Conservation (phyloP, 92 coral and sea anemone genomes). For the Diadumene lineata region DNA sequence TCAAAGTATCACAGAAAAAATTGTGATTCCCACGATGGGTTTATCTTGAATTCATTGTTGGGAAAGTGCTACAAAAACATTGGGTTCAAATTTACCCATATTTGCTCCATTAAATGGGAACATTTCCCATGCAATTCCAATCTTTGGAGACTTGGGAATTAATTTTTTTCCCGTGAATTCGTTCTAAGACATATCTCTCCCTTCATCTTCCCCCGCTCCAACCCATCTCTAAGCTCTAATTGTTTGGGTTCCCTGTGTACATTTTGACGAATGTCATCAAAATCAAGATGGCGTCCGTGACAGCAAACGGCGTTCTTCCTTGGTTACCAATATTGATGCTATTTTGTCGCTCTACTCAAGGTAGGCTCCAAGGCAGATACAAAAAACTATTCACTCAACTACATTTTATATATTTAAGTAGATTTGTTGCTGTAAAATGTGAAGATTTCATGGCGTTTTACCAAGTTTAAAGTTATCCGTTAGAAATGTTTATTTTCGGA, state of each 20-base stretch:
- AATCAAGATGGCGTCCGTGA: constrained; percentile 27
- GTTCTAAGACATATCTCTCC: too few relatives aligned
- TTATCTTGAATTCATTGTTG: too few relatives aligned
- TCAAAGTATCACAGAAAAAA: too few relatives aligned
- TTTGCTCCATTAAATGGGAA: too few relatives aligned
- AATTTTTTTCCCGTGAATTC: too few relatives aligned
- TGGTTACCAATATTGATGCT: constrained; percentile 21
- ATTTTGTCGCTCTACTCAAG: constrained; percentile 7
- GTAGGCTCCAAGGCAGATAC: not conserved
- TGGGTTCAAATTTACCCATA: too few relatives aligned
- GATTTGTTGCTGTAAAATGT: not conserved
- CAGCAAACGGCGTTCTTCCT: constrained; percentile 16
- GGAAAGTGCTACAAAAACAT: too few relatives aligned
- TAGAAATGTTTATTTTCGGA: not conserved
- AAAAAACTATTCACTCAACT: not conserved
- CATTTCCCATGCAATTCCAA: too few relatives aligned
- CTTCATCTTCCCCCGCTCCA: too few relatives aligned
- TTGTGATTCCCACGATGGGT: too few relatives aligned
- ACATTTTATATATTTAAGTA: not conserved
- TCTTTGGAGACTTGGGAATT: too few relatives aligned
- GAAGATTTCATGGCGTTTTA: not conserved
- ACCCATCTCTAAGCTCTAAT: too few relatives aligned
- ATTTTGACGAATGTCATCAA: not conserved
- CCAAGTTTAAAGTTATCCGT: constrained; percentile 9
- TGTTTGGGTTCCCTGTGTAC: constrained; percentile 8